Evolutionary conservation across 2,797 vertebrate species (phyloP), one percentile per base, ranked within the genome.

Genomic region (Karalla daura): DNA sequence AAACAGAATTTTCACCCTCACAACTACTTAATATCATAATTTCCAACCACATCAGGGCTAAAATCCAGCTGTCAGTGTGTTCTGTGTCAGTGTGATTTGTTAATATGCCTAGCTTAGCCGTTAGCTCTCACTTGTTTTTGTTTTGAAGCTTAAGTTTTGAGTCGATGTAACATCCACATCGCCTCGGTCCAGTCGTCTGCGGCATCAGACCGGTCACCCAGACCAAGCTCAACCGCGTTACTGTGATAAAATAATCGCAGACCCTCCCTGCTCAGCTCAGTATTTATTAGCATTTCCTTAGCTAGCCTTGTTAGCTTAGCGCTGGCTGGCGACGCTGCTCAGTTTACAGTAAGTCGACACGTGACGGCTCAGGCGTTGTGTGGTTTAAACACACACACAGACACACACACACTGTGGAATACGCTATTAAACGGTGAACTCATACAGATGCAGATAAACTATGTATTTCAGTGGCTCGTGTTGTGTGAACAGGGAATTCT

Each of bases 311-410:
- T 9, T 13, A 9, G 72, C n/a, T 52, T 84, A 82, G 63, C 76
- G 36, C 70, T 64, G 43, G 66, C 66, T 20, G 43, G 66, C 66
- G 17, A 23, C 5, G 7, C 58, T 64, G 58, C 6, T 35, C 59
- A 56, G 70, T 50, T 79, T 70, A 71, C 65, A 50, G 73, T 55
- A 52, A 67, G 13, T 36, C 13, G 10, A 64, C 85, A 76, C 61
- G 74, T 85, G 80, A 83, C 65, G 0, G 1, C 5, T 7, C 7
- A 30, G 17, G 15, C 14, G 49, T n/a, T n/a, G n/a, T n/a, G n/a
- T n/a, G n/a, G n/a, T n/a, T n/a, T n/a, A n/a, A n/a, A n/a, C n/a
- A n/a, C n/a, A n/a, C n/a, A n/a, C n/a, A n/a, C n/a, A n/a, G n/a
- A n/a, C n/a, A n/a, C n/a, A n/a, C n/a, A n/a, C n/a, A n/a, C n/a